These are phyloP conservation scores for Zapornia atra DNA, from an alignment of 2,113 vertebrate genomes.

Conservation along the genomic window DNA sequence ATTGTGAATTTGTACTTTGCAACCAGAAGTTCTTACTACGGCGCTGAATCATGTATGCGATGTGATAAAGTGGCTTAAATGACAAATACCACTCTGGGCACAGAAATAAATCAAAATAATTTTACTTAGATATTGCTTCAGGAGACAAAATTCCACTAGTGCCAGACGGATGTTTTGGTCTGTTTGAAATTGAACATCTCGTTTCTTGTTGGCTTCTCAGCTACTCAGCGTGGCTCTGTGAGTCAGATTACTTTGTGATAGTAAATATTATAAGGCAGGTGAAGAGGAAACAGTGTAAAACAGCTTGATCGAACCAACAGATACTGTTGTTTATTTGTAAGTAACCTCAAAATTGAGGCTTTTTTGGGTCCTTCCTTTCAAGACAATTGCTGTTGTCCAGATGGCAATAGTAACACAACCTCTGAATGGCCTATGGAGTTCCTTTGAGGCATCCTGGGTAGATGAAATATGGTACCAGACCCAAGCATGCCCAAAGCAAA, in stretches of 20 bases:
- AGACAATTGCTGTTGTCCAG: neutral
- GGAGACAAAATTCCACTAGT: neutral
- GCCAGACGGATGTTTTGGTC: neutral
- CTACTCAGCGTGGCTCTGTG: neutral
- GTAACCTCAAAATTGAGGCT: neutral
- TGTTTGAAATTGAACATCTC: accelerated
- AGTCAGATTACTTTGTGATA: neutral
- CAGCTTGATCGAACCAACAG: neutral
- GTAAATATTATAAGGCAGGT: neutral
- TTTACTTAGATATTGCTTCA: neutral
- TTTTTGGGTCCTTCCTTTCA: neutral
- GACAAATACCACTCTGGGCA: neutral
- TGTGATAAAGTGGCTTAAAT: neutral
- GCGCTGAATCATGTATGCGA: neutral
- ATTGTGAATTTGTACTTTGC: neutral
- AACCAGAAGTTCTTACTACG: neutral
- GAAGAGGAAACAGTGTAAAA: neutral
- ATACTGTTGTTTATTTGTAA: neutral
- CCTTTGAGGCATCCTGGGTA: neutral
- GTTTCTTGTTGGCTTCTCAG: neutral
- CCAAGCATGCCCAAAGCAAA: neutral
- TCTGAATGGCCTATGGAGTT: neutral
- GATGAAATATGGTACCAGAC: neutral
- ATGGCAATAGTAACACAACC: neutral
- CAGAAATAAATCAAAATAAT: neutral